A percentile compares a stretch with the other conserved stretches of the same genome.
These are phyloP conservation scores for Callaeas wilsoni DNA, from an alignment of 2,113 vertebrate genomes.

Conservation along the genomic window DNA sequence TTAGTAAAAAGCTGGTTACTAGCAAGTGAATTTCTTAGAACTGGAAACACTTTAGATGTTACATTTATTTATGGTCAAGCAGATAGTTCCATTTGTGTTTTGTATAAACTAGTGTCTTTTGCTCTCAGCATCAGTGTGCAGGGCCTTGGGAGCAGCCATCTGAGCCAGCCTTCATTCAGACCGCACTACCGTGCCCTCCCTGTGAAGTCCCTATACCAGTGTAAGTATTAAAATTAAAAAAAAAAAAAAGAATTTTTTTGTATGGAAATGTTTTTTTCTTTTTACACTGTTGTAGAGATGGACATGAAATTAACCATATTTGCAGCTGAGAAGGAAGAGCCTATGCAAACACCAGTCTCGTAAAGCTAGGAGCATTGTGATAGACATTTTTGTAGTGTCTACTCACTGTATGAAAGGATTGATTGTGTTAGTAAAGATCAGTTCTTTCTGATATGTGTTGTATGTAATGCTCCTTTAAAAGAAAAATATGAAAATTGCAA, in stretches of 20 bases:
- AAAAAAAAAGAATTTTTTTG: not conserved
- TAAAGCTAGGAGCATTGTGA: not conserved
- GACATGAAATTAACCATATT: not conserved
- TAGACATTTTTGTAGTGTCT: not conserved
- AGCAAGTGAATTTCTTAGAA: not conserved
- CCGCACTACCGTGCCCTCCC: slow-evolving; percentile 85
- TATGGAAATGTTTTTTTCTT: not conserved
- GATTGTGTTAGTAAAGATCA: not conserved
- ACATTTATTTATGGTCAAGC: not conserved
- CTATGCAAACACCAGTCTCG: not conserved
- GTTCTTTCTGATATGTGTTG: not conserved
- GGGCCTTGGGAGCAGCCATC: slow-evolving; percentile 90
- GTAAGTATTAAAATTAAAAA: slow-evolving; percentile 68
- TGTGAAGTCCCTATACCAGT: slow-evolving; percentile 85
- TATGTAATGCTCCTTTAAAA: not conserved
- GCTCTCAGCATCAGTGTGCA: slow-evolving; percentile 78
- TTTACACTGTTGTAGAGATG: not conserved
- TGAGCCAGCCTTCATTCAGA: slow-evolving; percentile 83
- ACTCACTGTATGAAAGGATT: not conserved
- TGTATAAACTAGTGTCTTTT: not conserved
- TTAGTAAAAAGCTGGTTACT: not conserved
- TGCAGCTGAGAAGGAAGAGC: not conserved
- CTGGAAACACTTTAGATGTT: not conserved
- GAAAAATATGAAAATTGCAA: not conserved
- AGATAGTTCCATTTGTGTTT: not conserved